Evolutionary conservation across 2,888 invertebrate genomes (phyloP).

Genomic region (Atherix ibis): DNA sequence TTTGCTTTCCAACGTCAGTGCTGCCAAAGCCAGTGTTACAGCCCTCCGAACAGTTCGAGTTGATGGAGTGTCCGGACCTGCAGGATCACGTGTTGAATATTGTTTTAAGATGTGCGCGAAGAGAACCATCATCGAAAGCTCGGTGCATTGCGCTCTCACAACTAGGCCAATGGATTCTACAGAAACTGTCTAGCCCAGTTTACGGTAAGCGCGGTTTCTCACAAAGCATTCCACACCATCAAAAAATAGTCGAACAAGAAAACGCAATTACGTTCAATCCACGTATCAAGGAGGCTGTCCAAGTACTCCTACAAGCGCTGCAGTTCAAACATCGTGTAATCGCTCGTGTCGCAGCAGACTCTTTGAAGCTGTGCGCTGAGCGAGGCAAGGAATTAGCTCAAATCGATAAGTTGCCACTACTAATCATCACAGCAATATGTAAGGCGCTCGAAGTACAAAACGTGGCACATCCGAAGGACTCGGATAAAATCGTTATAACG

Average conservation of each 20-base stretch:
- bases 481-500: slow-evolving; percentile 29
- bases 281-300: slow-evolving; percentile 29
- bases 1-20: slow-evolving; percentile 61
- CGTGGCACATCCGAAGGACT: slow-evolving; percentile 27
- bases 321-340: slow-evolving; percentile 32
- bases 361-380: slow-evolving; percentile 28
- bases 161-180: slow-evolving; percentile 43
- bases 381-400: slow-evolving; percentile 24
- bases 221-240: slow-evolving; percentile 21
- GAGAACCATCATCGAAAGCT: slow-evolving; percentile 76
- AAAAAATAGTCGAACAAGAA: slow-evolving; percentile 3
- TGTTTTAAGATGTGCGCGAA: slow-evolving; percentile 69
- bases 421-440: slow-evolving; percentile 28
- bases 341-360: slow-evolving; percentile 28
- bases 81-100: slow-evolving; percentile 73
- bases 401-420: slow-evolving; percentile 26
- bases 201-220: slow-evolving; percentile 16
- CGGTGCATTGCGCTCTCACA: slow-evolving; percentile 80
- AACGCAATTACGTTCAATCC: slow-evolving; percentile 15
- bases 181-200: slow-evolving; percentile 22
- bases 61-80: slow-evolving; percentile 31
- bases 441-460: slow-evolving; percentile 31
- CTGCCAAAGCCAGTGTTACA: slow-evolving; percentile 37
- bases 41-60: slow-evolving; percentile 35
- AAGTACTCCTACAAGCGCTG: slow-evolving; percentile 30